phyloP scores from a whole-genome alignment of 2,113 vertebrate species.

The Sander vitreus region DNA sequence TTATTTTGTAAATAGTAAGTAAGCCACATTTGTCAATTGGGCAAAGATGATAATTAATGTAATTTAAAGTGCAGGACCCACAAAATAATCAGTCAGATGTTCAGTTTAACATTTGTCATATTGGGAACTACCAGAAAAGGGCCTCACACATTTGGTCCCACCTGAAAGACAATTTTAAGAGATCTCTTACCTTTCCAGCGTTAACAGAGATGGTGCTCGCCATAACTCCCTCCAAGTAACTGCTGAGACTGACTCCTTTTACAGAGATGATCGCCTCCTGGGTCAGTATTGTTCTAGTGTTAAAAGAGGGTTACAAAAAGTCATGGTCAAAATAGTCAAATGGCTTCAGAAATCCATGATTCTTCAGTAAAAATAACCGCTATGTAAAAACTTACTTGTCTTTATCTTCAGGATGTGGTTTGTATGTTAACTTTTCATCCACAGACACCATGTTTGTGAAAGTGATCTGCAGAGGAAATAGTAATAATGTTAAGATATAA shows the following conservation, averaged over 20 bases:
- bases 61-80: background rate
- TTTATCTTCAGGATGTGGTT: slow-evolving; percentile 93
- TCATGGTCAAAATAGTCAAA: background rate
- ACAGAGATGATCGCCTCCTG: slow-evolving; percentile 98
- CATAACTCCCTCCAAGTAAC: slow-evolving; percentile 96
- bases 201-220: slow-evolving; percentile 94
- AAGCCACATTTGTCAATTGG: background rate
- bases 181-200: slow-evolving; percentile 90
- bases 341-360: background rate
- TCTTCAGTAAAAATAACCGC: background rate
- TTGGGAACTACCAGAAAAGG: background rate
- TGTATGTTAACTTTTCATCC: slow-evolving; percentile 94
- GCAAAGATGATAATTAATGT: background rate
- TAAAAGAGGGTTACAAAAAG: background rate
- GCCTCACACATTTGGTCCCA: background rate
- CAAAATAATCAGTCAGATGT: background rate
- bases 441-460: slow-evolving; percentile 98
- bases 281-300: slow-evolving; percentile 91
- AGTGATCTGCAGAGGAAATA: slow-evolving; percentile 87
- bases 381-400: slow-evolving; percentile 85
- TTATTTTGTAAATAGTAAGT: background rate
- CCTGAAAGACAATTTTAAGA: background rate
- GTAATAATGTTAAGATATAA: background rate
- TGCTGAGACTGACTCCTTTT: slow-evolving; percentile 97
- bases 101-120: background rate